These are phyloP conservation scores for Antigone vipio DNA, from an alignment of 2,113 vertebrate genomes.

Conservation along the genomic window DNA sequence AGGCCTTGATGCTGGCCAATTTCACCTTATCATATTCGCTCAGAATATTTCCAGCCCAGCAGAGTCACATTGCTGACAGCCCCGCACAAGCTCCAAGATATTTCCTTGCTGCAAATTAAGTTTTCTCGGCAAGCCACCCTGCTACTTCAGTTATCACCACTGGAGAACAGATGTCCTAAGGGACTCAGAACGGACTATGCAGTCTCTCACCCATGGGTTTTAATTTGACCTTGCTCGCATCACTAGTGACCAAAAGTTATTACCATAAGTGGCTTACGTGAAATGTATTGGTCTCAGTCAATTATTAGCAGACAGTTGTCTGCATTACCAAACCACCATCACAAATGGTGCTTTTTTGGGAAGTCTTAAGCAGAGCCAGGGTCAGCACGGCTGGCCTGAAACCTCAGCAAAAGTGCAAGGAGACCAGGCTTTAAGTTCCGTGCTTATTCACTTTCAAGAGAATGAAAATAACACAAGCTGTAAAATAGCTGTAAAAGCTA, in stretches of 20 bases:
- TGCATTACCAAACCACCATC: slow-evolving; percentile 52
- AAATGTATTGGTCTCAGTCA: slow-evolving; percentile 60
- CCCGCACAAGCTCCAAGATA: background rate
- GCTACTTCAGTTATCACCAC: background rate
- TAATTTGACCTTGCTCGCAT: slow-evolving; percentile 39
- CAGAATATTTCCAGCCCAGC: background rate
- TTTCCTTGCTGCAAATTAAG: slow-evolving; percentile 16
- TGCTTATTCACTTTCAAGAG: slow-evolving; percentile 1
- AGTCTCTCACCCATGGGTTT: slow-evolving; percentile 18
- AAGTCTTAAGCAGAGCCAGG: slow-evolving; percentile 10
- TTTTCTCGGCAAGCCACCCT: background rate
- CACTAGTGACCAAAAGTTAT: slow-evolving; percentile 47
- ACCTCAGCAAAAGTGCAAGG: slow-evolving; percentile 21
- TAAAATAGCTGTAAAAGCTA: background rate
- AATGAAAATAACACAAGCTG: background rate
- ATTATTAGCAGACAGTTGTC: slow-evolving; percentile 61
- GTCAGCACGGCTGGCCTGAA: background rate
- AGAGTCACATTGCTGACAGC: background rate
- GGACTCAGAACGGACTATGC: background rate
- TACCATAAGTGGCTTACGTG: slow-evolving; percentile 34
- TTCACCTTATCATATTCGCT: background rate
- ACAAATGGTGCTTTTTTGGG: slow-evolving; percentile 49
- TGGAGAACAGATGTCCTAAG: background rate
- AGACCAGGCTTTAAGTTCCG: background rate
- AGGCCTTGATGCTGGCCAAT: background rate